Percentiles rank a stretch among this genome's conserved stretches.
Evolutionary conservation across 2,797 vertebrate species (phyloP).

Genomic region (Ara ararauna): DNA sequence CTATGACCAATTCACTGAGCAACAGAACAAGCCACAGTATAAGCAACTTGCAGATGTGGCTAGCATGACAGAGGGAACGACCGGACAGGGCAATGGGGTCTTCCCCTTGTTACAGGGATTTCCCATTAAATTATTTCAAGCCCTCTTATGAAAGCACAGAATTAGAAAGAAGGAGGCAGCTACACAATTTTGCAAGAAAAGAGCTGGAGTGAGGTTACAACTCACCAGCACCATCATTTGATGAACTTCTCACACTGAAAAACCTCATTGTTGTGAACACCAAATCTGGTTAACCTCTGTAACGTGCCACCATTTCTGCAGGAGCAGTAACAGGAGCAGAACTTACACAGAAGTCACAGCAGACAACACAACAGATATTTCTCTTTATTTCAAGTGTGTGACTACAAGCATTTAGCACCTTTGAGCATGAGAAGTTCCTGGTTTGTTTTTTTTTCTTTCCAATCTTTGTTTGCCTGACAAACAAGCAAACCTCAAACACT

Average conservation of each 20-base stretch:
- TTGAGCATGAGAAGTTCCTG: background rate
- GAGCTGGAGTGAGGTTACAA: background rate
- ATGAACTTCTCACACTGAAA: background rate
- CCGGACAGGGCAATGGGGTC: accelerated
- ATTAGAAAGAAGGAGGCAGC: background rate
- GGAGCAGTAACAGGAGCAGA: background rate
- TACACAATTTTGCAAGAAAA: background rate
- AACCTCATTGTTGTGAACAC: background rate
- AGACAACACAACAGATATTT: background rate
- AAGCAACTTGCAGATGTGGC: background rate
- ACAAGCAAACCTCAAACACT: background rate
- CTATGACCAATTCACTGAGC: background rate
- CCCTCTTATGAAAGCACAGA: background rate
- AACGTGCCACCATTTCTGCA: background rate
- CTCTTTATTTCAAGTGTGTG: background rate
- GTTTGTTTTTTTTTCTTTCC: background rate
- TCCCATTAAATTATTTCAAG: background rate
- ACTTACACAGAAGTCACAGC: accelerated
- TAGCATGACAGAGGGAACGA: background rate
- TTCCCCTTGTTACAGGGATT: background rate
- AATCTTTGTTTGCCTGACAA: background rate
- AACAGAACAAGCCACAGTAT: background rate
- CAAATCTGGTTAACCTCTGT: background rate
- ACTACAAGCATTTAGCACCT: background rate
- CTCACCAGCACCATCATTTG: background rate